These are phyloP conservation scores for Thalassoma bifasciatum DNA, from an alignment of 2,113 vertebrate genomes.

Conservation along the genomic window DNA sequence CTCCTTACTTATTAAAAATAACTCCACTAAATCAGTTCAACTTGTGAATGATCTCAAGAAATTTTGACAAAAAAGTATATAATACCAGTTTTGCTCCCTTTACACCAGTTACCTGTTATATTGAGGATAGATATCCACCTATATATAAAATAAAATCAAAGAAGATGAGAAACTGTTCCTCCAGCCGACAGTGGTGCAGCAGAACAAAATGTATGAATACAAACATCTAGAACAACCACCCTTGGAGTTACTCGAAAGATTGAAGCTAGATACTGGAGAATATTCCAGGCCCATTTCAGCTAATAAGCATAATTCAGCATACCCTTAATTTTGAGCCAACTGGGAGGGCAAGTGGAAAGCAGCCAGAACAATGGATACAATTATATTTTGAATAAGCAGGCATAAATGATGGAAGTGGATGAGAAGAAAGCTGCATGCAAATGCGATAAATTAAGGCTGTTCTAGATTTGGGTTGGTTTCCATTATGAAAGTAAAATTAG, in stretches of 20 bases:
- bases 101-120: too few species aligned
- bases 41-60: too few species aligned
- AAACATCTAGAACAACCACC: background rate
- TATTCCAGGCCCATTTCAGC: conserved; percentile 38
- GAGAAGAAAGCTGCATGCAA: conserved; percentile 6
- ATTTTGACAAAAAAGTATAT: too few species aligned
- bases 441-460: conserved; percentile 31
- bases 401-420: conserved; percentile 29
- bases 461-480: background rate
- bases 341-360: conserved; percentile 31
- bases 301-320: conserved; percentile 34
- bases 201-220: too few species aligned
- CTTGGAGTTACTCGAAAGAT: conserved; percentile 38
- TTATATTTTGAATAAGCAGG: conserved; percentile 37
- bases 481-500: conserved; percentile 2
- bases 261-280: conserved; percentile 47
- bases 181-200: too few species aligned
- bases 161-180: too few species aligned
- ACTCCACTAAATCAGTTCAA: too few species aligned
- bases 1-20: too few species aligned
- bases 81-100: too few species aligned
- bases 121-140: too few species aligned
- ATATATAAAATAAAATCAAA: too few species aligned
- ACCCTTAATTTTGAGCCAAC: conserved; percentile 15
- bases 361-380: conserved; percentile 23